Conservation (phyloP, 2,113 vertebrate genomes). For the Prunella himalayana region DNA sequence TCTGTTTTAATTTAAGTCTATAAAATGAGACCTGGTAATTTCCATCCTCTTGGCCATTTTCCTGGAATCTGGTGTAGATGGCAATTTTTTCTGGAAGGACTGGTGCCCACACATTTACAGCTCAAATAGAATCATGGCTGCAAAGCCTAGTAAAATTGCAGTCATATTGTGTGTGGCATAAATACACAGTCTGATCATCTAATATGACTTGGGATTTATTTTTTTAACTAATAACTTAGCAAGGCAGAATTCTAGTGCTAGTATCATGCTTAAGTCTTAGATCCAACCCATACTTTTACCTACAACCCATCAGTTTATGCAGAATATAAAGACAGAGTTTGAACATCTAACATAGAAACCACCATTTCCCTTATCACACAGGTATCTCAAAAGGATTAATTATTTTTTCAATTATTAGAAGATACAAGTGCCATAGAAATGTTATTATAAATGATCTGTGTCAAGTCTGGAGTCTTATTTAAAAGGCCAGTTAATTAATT, state of each 20-base stretch:
- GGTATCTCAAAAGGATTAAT: neutral
- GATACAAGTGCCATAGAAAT: neutral
- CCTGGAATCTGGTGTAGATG: neutral
- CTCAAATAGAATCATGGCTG: neutral
- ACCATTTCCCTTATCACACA: neutral
- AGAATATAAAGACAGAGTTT: neutral
- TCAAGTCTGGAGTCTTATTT: neutral
- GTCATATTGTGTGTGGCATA: neutral
- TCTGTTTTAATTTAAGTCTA: neutral
- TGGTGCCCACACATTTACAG: neutral
- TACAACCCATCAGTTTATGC: neutral
- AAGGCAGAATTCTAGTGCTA: neutral
- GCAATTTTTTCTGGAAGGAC: neutral
- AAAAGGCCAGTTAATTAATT: neutral
- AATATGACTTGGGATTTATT: neutral
- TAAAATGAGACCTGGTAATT: neutral
- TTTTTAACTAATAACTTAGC: neutral
- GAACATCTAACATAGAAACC: neutral
- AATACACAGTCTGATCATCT: neutral
- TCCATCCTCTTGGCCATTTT: neutral
- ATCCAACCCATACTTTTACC: neutral
- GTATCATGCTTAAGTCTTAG: neutral
- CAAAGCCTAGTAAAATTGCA: neutral
- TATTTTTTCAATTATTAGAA: slow-evolving; percentile 9
- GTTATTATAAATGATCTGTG: neutral